Evolutionary conservation across 2,113 vertebrate genomes (phyloP), one percentile per base, ranked within the genome.

Genomic region (Myiopsitta monachus): DNA sequence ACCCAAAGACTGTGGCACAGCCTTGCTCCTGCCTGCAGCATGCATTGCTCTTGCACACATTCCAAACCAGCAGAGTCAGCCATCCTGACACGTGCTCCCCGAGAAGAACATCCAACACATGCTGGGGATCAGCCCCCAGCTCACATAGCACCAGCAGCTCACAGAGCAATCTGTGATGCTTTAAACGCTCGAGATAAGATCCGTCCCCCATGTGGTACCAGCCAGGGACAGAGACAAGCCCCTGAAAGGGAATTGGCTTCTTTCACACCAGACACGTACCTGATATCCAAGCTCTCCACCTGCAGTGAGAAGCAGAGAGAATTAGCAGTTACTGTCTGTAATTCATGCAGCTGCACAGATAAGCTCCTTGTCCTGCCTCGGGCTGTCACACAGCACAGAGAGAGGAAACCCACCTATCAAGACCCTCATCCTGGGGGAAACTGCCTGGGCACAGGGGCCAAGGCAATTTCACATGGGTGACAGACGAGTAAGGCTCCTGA

Each of bases 261-360:
- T 72, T 81, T 72, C 74, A 94, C 92, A 91, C 77, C 85, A 94
- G 83, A 70, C 80, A 97, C 67, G 0, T 97, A 98, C 97, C 96
- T 97, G 94, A 96, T 82, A 90, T 80, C 77, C 90, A 96, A 59
- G 72, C 95, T 97, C 92, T 97, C 97, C 88, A 97, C 97, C 97
- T 98, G 97, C 92, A 96, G 91, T 18, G 69, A 97, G 55, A 83
- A 97, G 83, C 55, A 96, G 66, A 97, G 41, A 96, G 88, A 96
- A 96, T 97, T 92, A 96, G 70, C 82, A 92, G 88, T 87, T 63
- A 87, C 66, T 54, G 26, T 83, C 67, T 83, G 64, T 64, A 93
- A 93, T 68, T 95, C 26, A 72, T 55, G 74, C 57, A 94, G 70
- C 69, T 87, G 64, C 63, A 90, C 51, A 90, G 88, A 74, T 26